These are phyloP conservation scores for Alces alces DNA, from an alignment of 2,113 vertebrate species.

Conservation along the genomic window DNA sequence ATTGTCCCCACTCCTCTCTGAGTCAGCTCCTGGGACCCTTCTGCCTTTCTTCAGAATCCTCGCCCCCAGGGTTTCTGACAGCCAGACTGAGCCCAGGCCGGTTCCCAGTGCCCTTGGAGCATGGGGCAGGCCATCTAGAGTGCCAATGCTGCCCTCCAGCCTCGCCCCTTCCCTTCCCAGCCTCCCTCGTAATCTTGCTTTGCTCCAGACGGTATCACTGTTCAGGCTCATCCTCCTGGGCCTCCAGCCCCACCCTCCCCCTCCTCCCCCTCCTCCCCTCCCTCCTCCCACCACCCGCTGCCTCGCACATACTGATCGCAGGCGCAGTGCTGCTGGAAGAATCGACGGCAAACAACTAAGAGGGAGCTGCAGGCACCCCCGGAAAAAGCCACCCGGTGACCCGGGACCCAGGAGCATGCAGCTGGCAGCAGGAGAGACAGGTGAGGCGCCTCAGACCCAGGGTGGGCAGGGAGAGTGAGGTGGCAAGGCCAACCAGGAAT, in stretches of 20 bases:
- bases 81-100: neutral
- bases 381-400: neutral
- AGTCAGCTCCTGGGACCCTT: neutral
- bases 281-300: rapidly evolving
- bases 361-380: neutral
- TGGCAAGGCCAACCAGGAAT: neutral
- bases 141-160: rapidly evolving
- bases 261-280: neutral
- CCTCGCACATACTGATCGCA: neutral
- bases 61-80: neutral
- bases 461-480: neutral
- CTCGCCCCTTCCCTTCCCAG: neutral
- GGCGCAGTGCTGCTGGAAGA: neutral
- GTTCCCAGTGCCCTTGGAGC: neutral
- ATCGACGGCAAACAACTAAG: neutral
- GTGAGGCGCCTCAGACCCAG: neutral
- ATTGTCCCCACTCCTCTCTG: neutral
- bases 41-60: neutral
- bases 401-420: neutral
- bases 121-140: rapidly evolving
- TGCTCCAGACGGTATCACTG: neutral
- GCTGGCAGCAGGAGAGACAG: neutral
- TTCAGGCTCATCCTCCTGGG: rapidly evolving
- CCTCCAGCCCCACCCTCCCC: neutral
- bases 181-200: neutral